Evolutionary conservation across 2,888 invertebrate genomes (phyloP).

Genomic region (Synergus itoensis): DNA sequence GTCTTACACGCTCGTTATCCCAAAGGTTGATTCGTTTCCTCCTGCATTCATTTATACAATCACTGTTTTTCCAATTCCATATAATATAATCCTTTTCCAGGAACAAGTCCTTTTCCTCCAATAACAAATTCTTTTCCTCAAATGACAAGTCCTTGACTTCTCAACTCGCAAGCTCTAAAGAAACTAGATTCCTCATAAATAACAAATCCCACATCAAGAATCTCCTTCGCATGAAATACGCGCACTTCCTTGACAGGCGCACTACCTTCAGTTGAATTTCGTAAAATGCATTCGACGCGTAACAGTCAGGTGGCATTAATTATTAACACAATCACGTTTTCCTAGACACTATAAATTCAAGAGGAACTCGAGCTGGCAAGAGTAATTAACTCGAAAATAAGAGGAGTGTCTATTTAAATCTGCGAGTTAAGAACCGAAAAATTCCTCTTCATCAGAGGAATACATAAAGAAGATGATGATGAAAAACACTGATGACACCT

Average conservation of each 20-base stretch:
- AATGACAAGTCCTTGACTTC: conserved; percentile 8
- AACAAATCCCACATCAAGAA: not conserved
- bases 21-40: not conserved
- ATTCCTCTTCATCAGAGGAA: not conserved
- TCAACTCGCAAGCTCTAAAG: conserved; percentile 49
- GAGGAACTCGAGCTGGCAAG: not conserved
- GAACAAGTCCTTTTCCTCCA: conserved; percentile 35
- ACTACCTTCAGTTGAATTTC: conserved; percentile 29
- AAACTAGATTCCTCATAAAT: conserved; percentile 46
- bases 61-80: conserved; percentile 22
- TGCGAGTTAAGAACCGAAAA: not conserved
- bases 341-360: not conserved
- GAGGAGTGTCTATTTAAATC: not conserved
- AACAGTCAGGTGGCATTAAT: conserved; percentile 38
- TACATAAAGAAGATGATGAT: not conserved
- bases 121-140: conserved; percentile 38
- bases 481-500: conserved; percentile 1
- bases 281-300: not conserved
- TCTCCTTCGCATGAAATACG: conserved; percentile 13
- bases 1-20: not conserved
- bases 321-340: conserved; percentile 12
- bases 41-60: not conserved
- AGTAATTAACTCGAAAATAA: conserved; percentile 31
- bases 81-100: conserved; percentile 21
- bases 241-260: conserved; percentile 41